Evolutionary conservation across 2,888 invertebrate species (phyloP).

Genomic region (Helleia helle): DNA sequence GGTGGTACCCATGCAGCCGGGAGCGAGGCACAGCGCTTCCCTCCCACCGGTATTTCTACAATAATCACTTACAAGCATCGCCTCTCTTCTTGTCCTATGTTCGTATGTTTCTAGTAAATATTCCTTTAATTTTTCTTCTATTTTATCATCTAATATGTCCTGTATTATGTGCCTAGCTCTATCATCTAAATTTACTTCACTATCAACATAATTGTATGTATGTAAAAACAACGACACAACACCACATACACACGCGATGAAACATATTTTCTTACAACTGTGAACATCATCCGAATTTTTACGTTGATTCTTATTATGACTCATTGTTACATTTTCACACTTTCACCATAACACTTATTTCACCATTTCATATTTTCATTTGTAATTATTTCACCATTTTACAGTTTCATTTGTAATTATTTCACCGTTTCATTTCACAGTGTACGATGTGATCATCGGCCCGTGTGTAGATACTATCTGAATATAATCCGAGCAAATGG

Average conservation of each 20-base stretch:
- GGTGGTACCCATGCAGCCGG: too few species aligned
- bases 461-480: constrained; percentile 45
- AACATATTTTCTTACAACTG: constrained; percentile 45
- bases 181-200: constrained; percentile 28
- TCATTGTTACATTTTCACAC: constrained; percentile 18
- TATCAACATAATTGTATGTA: constrained; percentile 42
- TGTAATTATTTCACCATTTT: too few species aligned
- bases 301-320: constrained; percentile 10
- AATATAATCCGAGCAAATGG: constrained; percentile 51
- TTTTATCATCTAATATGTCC: constrained; percentile 40
- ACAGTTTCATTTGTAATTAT: too few species aligned
- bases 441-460: too few species aligned
- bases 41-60: background rate
- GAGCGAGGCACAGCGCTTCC: too few species aligned
- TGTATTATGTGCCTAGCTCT: constrained; percentile 29
- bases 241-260: constrained; percentile 51
- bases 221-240: constrained; percentile 49
- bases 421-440: too few species aligned
- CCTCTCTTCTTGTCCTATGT: constrained; percentile 47
- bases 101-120: constrained; percentile 25
- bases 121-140: constrained; percentile 40
- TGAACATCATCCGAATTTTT: constrained; percentile 26
- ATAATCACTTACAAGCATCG: constrained; percentile 49
- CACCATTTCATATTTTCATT: background rate
- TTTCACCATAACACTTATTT: background rate